Percentiles rank a stretch among this genome's conserved stretches.
phyloP scores from a whole-genome alignment of 2,797 vertebrate genomes.

The Carcharodon carcharias region DNA sequence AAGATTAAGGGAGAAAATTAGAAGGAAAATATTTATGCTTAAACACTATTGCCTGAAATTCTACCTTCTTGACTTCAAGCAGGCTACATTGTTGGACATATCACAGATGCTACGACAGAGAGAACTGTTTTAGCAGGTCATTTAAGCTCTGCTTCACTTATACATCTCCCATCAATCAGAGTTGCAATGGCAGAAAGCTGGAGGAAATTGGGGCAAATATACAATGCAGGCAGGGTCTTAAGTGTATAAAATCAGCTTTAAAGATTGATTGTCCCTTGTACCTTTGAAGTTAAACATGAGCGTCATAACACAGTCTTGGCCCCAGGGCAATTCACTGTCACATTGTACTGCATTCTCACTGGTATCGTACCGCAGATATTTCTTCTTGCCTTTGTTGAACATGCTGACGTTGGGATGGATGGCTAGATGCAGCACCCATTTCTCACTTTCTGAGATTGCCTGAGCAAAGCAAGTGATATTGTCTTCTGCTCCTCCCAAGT shows the following conservation, averaged over 20 bases:
- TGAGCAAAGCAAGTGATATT: constrained; percentile 45
- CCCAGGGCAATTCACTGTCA: constrained; percentile 44
- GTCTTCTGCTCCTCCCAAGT: constrained; percentile 44
- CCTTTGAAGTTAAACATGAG: constrained; percentile 43
- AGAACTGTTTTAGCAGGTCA: neutral
- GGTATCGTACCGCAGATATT: constrained; percentile 33
- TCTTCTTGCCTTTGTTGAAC: constrained; percentile 24
- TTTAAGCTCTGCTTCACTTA: neutral
- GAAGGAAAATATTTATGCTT: neutral
- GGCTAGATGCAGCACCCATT: constrained; percentile 44
- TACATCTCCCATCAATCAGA: neutral
- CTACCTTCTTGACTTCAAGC: neutral
- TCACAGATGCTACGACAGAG: neutral
- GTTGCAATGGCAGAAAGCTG: neutral
- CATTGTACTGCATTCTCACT: constrained; percentile 31
- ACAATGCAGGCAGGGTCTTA: neutral
- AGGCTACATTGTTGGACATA: neutral
- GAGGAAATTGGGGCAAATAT: neutral
- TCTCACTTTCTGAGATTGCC: constrained; percentile 41
- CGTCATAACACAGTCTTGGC: constrained; percentile 41
- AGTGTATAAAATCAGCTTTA: neutral
- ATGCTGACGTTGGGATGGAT: constrained; percentile 43
- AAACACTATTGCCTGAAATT: neutral
- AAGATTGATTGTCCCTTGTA: neutral
- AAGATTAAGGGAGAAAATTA: neutral